Base-by-base conservation (phyloP, 2,888 invertebrate species). In the Caenorhabditis sp. region DNA sequence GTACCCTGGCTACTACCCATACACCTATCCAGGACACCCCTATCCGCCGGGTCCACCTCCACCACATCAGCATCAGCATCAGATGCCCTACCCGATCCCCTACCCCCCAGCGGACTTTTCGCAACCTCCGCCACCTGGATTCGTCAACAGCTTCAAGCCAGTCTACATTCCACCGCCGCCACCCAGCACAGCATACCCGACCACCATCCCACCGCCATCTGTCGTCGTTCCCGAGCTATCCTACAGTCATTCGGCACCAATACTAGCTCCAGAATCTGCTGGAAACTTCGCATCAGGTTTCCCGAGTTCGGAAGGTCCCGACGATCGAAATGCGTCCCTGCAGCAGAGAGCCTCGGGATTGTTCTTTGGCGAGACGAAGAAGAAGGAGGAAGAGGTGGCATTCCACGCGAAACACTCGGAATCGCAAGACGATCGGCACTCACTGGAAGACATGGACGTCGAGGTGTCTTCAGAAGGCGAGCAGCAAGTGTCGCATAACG, bases 371-470 rank as follows among this genome's bases (percentile, higher is more conserved):
- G n/a, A 5, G 1, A 15, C 11, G 11, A 13, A 15, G 6, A 5
- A 26, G n/a, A 18, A 32, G 2, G 26, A 22, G 55, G 50, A 61
- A 32, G 20, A 22, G 11, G 55, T 26, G n/a, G 35, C 15, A 18
- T 22, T 8, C n/a, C n/a, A n/a, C n/a, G 6, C 13, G 15, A 6
- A 58, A 28, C n/a, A 15, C 15, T 44, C 32, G 11, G 61, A 56
- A 56, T 64, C 77, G 2, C 26, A 64, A 4, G 70, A 70, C n/a
- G 80, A 80, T 65, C 74, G 56, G 0, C 50, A 80, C 26, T 81
- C 81, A 1, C 60, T 68, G n/a, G 82, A 82, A 58, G 82, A 82
- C 35, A 82, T 82, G 82, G 82, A 82, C 51, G 82, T 82, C 1
- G 82, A 82, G 56, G 82, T 82, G 26, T 81, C 72, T 8, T 68